Conservation (phyloP, 2,113 vertebrate species). For the Anas platyrhynchos region DNA sequence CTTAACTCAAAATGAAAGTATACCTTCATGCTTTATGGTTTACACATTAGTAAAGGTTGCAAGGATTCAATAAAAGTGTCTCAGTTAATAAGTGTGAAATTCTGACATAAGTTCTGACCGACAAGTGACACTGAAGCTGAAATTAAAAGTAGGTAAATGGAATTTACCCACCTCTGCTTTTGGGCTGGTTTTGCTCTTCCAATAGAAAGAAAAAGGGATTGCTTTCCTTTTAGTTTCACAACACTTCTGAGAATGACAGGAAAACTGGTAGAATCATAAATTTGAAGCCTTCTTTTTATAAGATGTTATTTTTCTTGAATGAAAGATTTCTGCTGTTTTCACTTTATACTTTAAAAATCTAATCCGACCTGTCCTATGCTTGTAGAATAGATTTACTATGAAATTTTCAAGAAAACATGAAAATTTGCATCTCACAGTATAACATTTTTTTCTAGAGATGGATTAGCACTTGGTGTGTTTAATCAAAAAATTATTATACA, state of each 20-base stretch:
- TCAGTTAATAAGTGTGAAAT: neutral
- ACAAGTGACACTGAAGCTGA: neutral
- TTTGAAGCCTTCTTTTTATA: neutral
- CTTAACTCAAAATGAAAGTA: neutral
- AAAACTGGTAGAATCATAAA: accelerated
- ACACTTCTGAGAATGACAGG: neutral
- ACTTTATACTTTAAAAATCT: neutral
- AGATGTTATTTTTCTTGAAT: neutral
- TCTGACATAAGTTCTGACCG: neutral
- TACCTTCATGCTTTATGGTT: neutral
- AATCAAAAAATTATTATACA: neutral
- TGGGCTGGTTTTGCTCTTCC: neutral
- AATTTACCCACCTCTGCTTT: neutral
- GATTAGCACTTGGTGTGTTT: neutral
- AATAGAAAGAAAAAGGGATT: neutral
- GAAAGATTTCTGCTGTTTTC: neutral
- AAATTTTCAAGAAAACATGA: neutral
- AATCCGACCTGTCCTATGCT: neutral
- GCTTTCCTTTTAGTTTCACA: neutral
- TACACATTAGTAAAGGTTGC: accelerated
- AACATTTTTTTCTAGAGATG: neutral
- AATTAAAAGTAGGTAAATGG: neutral
- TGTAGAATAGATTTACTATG: neutral
- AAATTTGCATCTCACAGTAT: neutral
- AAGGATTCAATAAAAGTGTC: neutral